Base-by-base conservation (phyloP, 2,888 invertebrate genomes). In the Trachelus tabidus region DNA sequence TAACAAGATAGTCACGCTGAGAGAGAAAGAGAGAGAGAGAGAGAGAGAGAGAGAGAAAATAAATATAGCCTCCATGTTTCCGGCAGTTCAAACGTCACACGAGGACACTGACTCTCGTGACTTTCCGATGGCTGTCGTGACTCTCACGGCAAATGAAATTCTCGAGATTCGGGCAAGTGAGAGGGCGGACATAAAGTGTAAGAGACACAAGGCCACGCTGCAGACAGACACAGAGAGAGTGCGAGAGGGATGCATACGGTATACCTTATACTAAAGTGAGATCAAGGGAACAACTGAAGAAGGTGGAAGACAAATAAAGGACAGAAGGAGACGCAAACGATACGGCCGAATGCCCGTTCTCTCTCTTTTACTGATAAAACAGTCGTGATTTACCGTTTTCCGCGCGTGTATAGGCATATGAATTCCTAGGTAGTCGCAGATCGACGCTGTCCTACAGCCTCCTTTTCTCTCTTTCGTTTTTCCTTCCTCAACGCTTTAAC, bases 341-440 rank as follows among this genome's bases (percentile, higher is more conserved):
- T 15, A 40, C 15, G 40, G 40, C 40, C 40, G 40, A 15, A 4
- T 40, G 15, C 15, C 15, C 40, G 40, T 40, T 15, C 4, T 40
- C 40, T 40, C 40, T 15, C 4, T 40, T 15, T 37, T 37, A 40
- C 4, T 40, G 4, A 40, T 40, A 15, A 15, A 56, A 56, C 75
- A 34, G n/a, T 34, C 34, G 68, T 76, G 84, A 89, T 85, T 91
- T 89, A 91, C 91, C 91, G 91, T 89, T 90, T 89, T 90, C 85
- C 90, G 90, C 86, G 90, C 86, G 90, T 90, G 89, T 86, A 89
- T 88, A 88, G 90, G 91, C 91, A 90, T 91, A 90, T 89, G 90
- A 89, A 87, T 89, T 89, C 88, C 87, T 88, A 86, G 84, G 74
- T 78, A 40, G 78, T 79, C 79, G 79, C 37, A 12, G 30, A 34